phyloP scores from a whole-genome alignment of 2,113 vertebrate genomes.

The Cottus gobio region DNA sequence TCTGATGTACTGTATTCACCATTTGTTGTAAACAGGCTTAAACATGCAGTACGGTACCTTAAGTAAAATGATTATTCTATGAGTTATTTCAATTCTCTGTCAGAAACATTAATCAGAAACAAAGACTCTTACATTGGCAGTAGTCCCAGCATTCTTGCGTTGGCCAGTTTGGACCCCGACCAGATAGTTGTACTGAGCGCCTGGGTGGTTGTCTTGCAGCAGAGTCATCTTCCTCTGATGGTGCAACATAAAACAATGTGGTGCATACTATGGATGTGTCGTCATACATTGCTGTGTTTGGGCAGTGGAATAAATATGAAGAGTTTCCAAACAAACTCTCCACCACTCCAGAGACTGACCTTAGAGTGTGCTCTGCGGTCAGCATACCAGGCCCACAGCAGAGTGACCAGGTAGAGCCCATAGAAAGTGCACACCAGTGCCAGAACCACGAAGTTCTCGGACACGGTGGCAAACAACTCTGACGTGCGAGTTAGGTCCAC shows the following conservation, averaged over 20 bases:
- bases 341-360: conserved; percentile 70
- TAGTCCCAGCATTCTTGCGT: conserved; percentile 83
- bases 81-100: not conserved
- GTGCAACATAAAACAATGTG: conserved; percentile 18
- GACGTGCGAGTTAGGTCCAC: conserved; percentile 81
- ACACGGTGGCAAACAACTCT: conserved; percentile 79
- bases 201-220: conserved; percentile 84
- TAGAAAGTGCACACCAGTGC: conserved; percentile 82
- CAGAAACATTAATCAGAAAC: not conserved
- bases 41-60: not conserved
- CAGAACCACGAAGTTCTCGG: conserved; percentile 85
- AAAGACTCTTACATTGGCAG: conserved; percentile 80
- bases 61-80: not conserved
- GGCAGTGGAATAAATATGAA: not conserved
- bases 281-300: not conserved
- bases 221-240: conserved; percentile 86
- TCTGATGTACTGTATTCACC: not conserved
- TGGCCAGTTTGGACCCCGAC: conserved; percentile 85
- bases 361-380: conserved; percentile 82
- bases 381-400: conserved; percentile 84
- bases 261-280: not conserved
- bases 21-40: not conserved
- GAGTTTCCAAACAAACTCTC: not conserved
- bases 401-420: conserved; percentile 79
- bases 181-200: conserved; percentile 83